Evolutionary conservation across 2,888 invertebrate genomes (phyloP), one percentile per base, ranked within the genome.

Genomic region (Brachyptera risi): DNA sequence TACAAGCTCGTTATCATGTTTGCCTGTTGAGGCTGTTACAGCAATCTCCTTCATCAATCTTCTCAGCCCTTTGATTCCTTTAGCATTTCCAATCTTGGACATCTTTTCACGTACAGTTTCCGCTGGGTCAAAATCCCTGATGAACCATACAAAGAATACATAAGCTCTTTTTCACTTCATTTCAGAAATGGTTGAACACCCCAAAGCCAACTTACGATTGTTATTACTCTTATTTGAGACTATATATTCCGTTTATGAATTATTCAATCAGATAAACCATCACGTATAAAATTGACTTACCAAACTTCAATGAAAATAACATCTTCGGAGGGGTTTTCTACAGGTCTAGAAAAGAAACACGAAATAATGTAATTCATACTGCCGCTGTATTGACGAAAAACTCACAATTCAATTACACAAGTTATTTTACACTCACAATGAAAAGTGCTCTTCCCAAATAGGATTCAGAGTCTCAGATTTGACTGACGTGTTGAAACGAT

Each of bases 371-470:
- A 5, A 19, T 7, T 31, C 5, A 31, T 31, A 31, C 31, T 31
- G 31, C 7, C 31, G 11, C 5, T 5, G 5, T 31, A 11, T 7
- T 31, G 31, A 31, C 31, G 31, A 31, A 5, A 31, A 31, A 31
- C 31, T 11, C 11, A 11, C 31, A 31, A 31, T 7, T 50, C 19
- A 5, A 50, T 4, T 50, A 7, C 17, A 19, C 23, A n/a, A 5
- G 17, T 35, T 63, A 0, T 15, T 35, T 21, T 35, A 7, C 9
- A 82, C 91, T 87, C 79, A 94, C 94, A 98, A 82, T 71, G 94
- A 91, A 76, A 98, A 98, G 77, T 94, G 93, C 78, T 98, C 98
- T 74, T 96, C 96, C 98, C 98, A 98, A 15, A 85, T 76, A 0
- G 98, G 98, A 75, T 89, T 89, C 27, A 99, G 80, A 0, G 96